Conservation (phyloP, 2,888 invertebrate species). For the Selenia dentaria region DNA sequence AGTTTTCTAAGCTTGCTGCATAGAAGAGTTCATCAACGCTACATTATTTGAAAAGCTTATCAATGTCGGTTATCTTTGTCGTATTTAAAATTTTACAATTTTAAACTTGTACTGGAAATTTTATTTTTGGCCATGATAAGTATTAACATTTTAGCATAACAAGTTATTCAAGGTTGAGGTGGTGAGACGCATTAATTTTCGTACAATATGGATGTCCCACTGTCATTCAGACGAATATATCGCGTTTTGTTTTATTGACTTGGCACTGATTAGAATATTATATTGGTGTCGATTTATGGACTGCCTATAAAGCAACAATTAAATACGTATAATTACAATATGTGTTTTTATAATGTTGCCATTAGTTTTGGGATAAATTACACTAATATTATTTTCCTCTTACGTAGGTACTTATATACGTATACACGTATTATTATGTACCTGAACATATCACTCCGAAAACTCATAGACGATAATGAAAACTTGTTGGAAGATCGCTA, state of each 20-base stretch:
- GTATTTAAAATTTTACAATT: constrained; percentile 46
- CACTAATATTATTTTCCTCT: too few species aligned
- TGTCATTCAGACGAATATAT: constrained; percentile 37
- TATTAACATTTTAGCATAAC: constrained; percentile 70
- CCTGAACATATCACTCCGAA: too few species aligned
- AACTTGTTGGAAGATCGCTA: too few species aligned
- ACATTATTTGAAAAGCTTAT: background rate
- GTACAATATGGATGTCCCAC: constrained; percentile 51
- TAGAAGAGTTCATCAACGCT: background rate
- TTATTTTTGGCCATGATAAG: constrained; percentile 65
- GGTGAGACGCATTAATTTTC: constrained; percentile 50
- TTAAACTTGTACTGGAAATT: constrained; percentile 44
- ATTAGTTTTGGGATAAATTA: too few species aligned
- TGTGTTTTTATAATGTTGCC: background rate
- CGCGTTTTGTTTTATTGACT: constrained; percentile 15
- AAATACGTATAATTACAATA: background rate
- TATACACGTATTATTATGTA: too few species aligned
- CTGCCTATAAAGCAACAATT: constrained; percentile 10
- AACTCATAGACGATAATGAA: too few species aligned
- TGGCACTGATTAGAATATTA: constrained; percentile 18
- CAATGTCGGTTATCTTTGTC: constrained; percentile 23
- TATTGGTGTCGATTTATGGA: constrained; percentile 11
- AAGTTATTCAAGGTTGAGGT: constrained; percentile 69
- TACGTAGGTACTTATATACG: too few species aligned
- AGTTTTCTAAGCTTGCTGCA: too few species aligned